Base-by-base conservation (phyloP, 1,140 invertebrate species). In the Diploscapter pachys region DNA sequence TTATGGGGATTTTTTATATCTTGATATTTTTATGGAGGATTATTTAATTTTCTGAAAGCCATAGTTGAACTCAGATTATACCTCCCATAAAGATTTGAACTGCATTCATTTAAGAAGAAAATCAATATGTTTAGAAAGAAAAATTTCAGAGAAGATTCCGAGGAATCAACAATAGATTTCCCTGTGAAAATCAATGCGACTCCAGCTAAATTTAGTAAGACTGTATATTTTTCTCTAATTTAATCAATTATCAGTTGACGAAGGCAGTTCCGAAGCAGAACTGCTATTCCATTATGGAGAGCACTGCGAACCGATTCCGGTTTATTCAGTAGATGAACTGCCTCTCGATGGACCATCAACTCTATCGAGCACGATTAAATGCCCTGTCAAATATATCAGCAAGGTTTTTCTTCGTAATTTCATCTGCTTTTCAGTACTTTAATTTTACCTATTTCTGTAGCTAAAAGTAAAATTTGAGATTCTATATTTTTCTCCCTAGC, bases 381-480 rank as follows among this genome's bases (percentile, higher is more conserved):
- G 76, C 63, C 76, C 76, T 55, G 76, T 77, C 6, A 77, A 78
- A 52, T 77, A 78, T 55, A 56, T 77, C 51, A 77, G 76, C 76
- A 77, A 77, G 67, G 76, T 77, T 6, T 11, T 31, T 13, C 57
- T 11, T 11, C 11, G 2, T 13, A 13, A 59, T 59, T 11, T 59
- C 13, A 11, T 59, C 13, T 11, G 1, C 11, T 59, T 11, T 13
- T 59, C 57, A 13, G 57, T 11, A 59, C 57, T 59, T 13, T 59
- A 59, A 64, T 11, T 31, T 31, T 1, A 2, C 2, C 13, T 64
- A 11, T n/a, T 9, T 11, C 61, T 11, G 31, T 31, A 31, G 31
- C 31, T 31, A 31, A 31, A 31, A 31, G 31, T 1, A 0, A 31
- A 31, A 31, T 31, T 31, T 31, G 31, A 31, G 31, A 31, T 31